Percentiles rank a stretch among this genome's conserved stretches.
phyloP scores from a whole-genome alignment of 2,888 invertebrate species.

The Rhopalosiphum nymphaeae region DNA sequence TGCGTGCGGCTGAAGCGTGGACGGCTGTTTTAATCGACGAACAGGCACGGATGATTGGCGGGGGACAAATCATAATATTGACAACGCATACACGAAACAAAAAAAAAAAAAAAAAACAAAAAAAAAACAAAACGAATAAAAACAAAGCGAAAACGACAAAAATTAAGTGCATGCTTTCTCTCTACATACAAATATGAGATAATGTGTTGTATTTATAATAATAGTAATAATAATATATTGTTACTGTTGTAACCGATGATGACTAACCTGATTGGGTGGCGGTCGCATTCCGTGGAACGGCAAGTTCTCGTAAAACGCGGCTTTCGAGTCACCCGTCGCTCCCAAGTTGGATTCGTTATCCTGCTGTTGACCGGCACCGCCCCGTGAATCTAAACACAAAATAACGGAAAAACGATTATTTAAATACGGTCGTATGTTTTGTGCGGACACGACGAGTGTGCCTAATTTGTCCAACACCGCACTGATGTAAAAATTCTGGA shows the following conservation, averaged over 20 bases:
- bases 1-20: slow-evolving; percentile 57
- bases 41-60: slow-evolving; percentile 67
- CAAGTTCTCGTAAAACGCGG: slow-evolving; percentile 90
- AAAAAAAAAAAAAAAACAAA: slow-evolving; percentile 63
- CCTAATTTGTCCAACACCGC: not conserved
- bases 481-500: not conserved
- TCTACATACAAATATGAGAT: not conserved
- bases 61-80: slow-evolving; percentile 72
- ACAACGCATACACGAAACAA: slow-evolving; percentile 69
- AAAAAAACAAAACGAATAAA: slow-evolving; percentile 65
- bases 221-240: not conserved
- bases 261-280: slow-evolving; percentile 90
- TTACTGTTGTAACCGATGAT: slow-evolving; percentile 17
- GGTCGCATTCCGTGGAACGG: slow-evolving; percentile 95
- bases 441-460: not conserved
- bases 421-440: not conserved
- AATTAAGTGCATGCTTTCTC: not conserved
- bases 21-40: not conserved
- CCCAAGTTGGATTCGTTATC: slow-evolving; percentile 52
- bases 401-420: not conserved
- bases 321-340: slow-evolving; percentile 81
- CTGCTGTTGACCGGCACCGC: slow-evolving; percentile 28
- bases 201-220: not conserved
- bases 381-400: slow-evolving; percentile 32
- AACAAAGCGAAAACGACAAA: not conserved